Evolutionary conservation across 2,888 invertebrate genomes (phyloP), one percentile per base, ranked within the genome.

Genomic region (Drosophila barbarae): DNA sequence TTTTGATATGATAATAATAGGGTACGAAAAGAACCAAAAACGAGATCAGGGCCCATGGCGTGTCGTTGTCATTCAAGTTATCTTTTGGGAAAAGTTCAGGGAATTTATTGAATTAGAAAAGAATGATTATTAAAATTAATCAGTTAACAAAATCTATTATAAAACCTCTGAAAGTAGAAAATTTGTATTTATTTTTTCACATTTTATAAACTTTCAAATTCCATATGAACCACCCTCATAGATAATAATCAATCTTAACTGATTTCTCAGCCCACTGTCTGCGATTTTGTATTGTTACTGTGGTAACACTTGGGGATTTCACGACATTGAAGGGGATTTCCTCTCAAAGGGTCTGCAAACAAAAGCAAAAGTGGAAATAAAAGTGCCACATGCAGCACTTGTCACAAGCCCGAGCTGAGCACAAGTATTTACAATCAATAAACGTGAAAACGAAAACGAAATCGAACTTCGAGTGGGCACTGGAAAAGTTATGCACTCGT

Each of bases 381-480:
- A 64, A 58, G 73, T 73, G 76, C 39, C 61, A 76, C 58, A 69
- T 57, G 55, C 69, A 60, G 46, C 73, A 73, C 76, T 73, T 73
- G 60, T 69, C 49, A 46, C 49, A 57, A 34, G 35, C 30, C 46
- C 52, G 32, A 66, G 56, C 65, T 55, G 53, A 65, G 58, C 65
- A 49, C 46, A 72, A 77, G 72, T 83, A 77, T 83, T 83, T 65
- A 52, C 60, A 70, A 57, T 44, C 61, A 55, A 72, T 66, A 72
- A 56, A 49, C 61, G 61, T 65, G 65, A 13, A 44, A 44, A 38
- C 26, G 21, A 38, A 79, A 39, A 57, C 50, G 58, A 66, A 70
- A 47, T 51, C 54, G 41, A 57, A 51, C 38, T 28, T 42, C 32
- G 63, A 52, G 65, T 63, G 52, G 63, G 65, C 63, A 46, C 66